These are phyloP conservation scores for Oreochromis aureus DNA, from an alignment of 2,113 vertebrate species.

Conservation along the genomic window DNA sequence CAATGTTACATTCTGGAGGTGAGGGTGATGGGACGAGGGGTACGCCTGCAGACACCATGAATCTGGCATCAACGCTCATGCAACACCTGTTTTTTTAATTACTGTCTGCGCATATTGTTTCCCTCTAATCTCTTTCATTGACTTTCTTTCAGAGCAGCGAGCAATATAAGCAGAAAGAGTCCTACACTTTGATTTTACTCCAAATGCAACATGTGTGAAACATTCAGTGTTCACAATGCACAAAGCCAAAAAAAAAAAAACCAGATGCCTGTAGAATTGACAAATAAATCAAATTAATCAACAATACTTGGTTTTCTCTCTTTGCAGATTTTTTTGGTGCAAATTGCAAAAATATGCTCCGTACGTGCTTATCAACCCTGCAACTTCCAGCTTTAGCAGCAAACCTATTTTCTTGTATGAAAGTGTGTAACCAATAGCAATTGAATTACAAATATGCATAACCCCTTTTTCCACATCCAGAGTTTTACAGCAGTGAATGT, in stretches of 20 bases:
- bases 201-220: background rate
- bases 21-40: too few species aligned
- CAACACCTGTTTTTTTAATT: background rate
- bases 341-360: background rate
- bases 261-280: background rate
- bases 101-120: background rate
- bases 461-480: background rate
- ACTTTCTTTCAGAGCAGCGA: background rate
- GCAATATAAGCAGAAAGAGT: background rate
- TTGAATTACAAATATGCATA: background rate
- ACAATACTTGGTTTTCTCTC: background rate
- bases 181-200: background rate
- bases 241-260: too few species aligned
- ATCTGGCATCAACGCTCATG: background rate
- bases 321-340: background rate
- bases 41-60: background rate
- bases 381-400: background rate
- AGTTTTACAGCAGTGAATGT: accelerated
- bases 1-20: too few species aligned
- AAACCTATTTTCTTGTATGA: background rate
- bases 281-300: background rate
- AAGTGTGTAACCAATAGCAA: background rate
- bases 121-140: background rate
- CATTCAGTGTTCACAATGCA: background rate
- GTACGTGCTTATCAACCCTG: too few species aligned